Percentiles rank a stretch among this genome's conserved stretches.
phyloP scores from a whole-genome alignment of 2,888 invertebrate genomes.

The Horisme vitalbata region DNA sequence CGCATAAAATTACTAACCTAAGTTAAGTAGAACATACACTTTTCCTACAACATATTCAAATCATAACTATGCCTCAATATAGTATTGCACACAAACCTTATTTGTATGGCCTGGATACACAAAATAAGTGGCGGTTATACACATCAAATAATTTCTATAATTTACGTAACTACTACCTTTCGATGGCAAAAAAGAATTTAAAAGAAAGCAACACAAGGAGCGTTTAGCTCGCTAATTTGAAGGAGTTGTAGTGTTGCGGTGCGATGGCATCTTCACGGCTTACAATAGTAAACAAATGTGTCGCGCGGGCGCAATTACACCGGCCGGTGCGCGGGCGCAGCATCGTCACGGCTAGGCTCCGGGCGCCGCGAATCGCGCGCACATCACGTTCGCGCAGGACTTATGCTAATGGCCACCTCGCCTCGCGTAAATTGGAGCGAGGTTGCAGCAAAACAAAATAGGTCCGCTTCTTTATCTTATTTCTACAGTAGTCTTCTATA shows the following conservation, averaged over 20 bases:
- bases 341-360: constrained; percentile 48
- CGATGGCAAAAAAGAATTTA: constrained; percentile 10
- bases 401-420: constrained; percentile 78
- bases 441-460: constrained; percentile 75
- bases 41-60: neutral
- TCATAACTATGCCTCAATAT: constrained; percentile 8
- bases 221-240: constrained; percentile 74
- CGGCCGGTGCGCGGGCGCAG: constrained; percentile 43
- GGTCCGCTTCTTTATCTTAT: constrained; percentile 80
- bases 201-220: constrained; percentile 27
- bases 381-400: constrained; percentile 74
- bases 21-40: neutral
- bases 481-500: constrained; percentile 51
- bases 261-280: constrained; percentile 81
- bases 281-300: constrained; percentile 82
- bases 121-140: neutral
- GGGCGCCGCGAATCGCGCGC: constrained; percentile 68
- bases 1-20: constrained; percentile 6
- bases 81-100: too few species aligned
- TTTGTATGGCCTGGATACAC: too few species aligned
- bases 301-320: constrained; percentile 74
- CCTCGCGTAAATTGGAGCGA: constrained; percentile 79
- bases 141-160: neutral
- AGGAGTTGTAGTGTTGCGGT: constrained; percentile 64
- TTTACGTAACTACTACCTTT: neutral